Conservation (phyloP, 2,113 vertebrate species). For the Chaenogobius annularis region DNA sequence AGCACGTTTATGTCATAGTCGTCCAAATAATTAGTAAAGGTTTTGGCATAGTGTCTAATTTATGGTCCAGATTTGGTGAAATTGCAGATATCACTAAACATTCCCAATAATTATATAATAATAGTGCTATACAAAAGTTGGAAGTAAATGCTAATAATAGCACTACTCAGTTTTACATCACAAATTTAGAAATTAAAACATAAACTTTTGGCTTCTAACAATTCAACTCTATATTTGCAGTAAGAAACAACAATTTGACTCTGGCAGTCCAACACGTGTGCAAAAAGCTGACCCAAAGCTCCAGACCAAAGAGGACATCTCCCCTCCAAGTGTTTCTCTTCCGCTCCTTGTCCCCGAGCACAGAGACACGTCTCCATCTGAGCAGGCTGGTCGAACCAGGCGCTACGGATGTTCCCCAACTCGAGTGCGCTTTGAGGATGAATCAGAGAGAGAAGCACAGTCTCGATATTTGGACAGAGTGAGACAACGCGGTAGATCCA, state of each 20-base stretch:
- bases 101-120: too few species aligned
- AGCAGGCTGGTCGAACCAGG: conserved; percentile 70
- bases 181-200: too few species aligned
- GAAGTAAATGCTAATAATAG: too few species aligned
- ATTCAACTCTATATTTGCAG: conserved; percentile 33
- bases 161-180: too few species aligned
- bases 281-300: conserved; percentile 56
- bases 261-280: conserved; percentile 21
- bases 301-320: conserved; percentile 57
- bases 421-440: conserved; percentile 88
- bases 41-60: too few species aligned
- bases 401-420: conserved; percentile 80
- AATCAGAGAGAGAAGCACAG: conserved; percentile 86
- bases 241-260: conserved; percentile 51
- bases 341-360: conserved; percentile 72
- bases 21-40: too few species aligned
- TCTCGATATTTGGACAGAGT: conserved; percentile 84
- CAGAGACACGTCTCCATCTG: conserved; percentile 74
- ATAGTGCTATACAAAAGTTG: too few species aligned
- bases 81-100: too few species aligned
- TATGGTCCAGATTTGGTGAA: too few species aligned
- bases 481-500: conserved; percentile 77
- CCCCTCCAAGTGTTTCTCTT: conserved; percentile 44
- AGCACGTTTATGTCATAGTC: too few species aligned
- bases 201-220: too few species aligned